Evolutionary conservation across 2,797 vertebrate species (phyloP).

Genomic region (Enteromius argenteus): DNA sequence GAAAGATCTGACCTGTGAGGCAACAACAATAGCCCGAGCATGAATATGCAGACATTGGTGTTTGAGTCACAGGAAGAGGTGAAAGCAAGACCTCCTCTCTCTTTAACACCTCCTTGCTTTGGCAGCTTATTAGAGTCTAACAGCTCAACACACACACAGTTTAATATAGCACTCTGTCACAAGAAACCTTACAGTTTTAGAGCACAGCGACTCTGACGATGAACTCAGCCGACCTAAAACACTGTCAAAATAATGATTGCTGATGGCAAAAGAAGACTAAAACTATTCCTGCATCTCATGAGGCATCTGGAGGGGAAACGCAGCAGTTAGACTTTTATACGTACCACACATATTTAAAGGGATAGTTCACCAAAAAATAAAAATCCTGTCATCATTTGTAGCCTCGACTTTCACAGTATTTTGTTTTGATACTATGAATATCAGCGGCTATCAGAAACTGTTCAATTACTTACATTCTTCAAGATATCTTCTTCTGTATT

Average conservation of each 20-base stretch:
- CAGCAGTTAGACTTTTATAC: not conserved
- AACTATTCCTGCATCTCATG: not conserved
- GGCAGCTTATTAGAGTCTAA: slow-evolving; percentile 58
- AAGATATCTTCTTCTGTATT: not conserved
- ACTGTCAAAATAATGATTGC: not conserved
- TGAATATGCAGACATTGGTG: not conserved
- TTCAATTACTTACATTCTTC: not conserved
- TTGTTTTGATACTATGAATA: not conserved
- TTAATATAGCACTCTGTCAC: slow-evolving; percentile 7
- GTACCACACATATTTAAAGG: not conserved
- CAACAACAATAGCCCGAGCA: slow-evolving; percentile 2
- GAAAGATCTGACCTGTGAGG: slow-evolving; percentile 24
- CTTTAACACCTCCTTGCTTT: slow-evolving; percentile 53
- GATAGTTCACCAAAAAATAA: not conserved
- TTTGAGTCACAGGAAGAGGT: slow-evolving; percentile 39
- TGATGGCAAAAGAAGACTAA: not conserved
- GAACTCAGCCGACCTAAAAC: slow-evolving; percentile 6
- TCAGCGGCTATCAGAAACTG: not conserved
- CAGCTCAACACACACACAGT: slow-evolving; percentile 15
- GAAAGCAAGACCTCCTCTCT: slow-evolving; percentile 42
- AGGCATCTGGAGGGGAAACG: slow-evolving; percentile 3
- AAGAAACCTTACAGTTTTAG: not conserved
- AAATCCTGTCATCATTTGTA: not conserved
- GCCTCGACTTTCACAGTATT: not conserved
- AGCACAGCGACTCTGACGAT: not conserved